A percentile compares a stretch with the other conserved stretches of the same genome.
Conservation (phyloP, 2,797 vertebrate species). For the Paguma larvata region DNA sequence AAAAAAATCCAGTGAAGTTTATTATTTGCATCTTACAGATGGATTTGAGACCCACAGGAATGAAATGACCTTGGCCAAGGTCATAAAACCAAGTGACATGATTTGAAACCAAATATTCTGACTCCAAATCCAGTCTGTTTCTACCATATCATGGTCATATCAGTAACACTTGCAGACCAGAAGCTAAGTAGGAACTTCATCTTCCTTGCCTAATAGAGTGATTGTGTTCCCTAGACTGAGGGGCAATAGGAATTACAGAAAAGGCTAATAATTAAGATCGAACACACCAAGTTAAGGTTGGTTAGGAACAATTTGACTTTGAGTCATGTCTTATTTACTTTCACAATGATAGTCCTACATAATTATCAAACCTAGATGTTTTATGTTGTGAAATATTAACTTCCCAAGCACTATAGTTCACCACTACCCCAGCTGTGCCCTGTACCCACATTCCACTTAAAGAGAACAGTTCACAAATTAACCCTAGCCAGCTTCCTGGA, state of each 20-base stretch:
- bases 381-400: constrained; percentile 56
- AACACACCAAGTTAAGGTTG: constrained; percentile 20
- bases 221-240: constrained; percentile 42
- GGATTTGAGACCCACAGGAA: background rate
- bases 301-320: constrained; percentile 43
- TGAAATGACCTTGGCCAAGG: constrained; percentile 31
- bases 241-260: background rate
- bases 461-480: constrained; percentile 52
- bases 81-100: constrained; percentile 47
- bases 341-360: background rate
- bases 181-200: constrained; percentile 13
- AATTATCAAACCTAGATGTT: constrained; percentile 46
- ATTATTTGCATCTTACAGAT: constrained; percentile 53
- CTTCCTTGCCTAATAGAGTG: constrained; percentile 1
- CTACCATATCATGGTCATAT: background rate
- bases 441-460: constrained; percentile 36
- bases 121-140: constrained; percentile 42
- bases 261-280: constrained; percentile 47
- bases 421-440: background rate
- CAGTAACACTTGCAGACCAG: background rate
- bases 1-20: constrained; percentile 43
- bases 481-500: constrained; percentile 7
- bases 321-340: constrained; percentile 63
- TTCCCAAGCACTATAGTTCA: constrained; percentile 10
- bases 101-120: constrained; percentile 54